Evolutionary conservation across 2,888 invertebrate species (phyloP), one percentile per base, ranked within the genome.

Genomic region (Villa cingulata): DNA sequence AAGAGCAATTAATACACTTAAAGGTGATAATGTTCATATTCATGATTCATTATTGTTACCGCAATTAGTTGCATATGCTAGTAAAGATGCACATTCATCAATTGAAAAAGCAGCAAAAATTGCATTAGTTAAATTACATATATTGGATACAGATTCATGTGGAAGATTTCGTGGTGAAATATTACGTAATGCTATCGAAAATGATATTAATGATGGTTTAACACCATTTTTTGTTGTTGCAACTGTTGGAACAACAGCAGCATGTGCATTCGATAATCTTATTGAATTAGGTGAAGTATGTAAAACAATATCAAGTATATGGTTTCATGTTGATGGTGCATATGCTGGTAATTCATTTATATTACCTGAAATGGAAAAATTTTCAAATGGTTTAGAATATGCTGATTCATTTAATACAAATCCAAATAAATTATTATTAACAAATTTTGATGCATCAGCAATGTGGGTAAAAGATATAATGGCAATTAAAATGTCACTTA

Each of bases 241-340:
- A 1, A 89, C 87, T 0, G 70, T 90, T 12, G 90, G 91, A 1
- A 86, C 89, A 2, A 90, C 90, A 0, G 81, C 83, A 0, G 81
- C 82, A 49, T 86, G 86, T 60, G 82, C 88, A 0, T 89, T 89
- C 62, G 90, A 91, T 65, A 82, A 83, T 56, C 70, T 91, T 12
- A 70, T 74, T 1, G 87, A 87, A 68, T 77, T 91, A 46, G 82
- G 89, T 2, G 81, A 82, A 17, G 75, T 88, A 3, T 79, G 81
- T 55, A 73, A 72, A 48, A 68, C 67, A 2, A 68, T 72, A 53
- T 74, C 78, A 0, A 72, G 72, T 45, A 73, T 84, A n/a, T 91
- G 90, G 89, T 72, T 90, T 23, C 90, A 90, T 64, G 85, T 88
- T 3, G 89, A 90, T 64, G 88, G 82, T 1, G 89, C 89, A 1